These are phyloP conservation scores for Mesitornis unicolor DNA, from an alignment of 2,113 vertebrate species.

Conservation along the genomic window DNA sequence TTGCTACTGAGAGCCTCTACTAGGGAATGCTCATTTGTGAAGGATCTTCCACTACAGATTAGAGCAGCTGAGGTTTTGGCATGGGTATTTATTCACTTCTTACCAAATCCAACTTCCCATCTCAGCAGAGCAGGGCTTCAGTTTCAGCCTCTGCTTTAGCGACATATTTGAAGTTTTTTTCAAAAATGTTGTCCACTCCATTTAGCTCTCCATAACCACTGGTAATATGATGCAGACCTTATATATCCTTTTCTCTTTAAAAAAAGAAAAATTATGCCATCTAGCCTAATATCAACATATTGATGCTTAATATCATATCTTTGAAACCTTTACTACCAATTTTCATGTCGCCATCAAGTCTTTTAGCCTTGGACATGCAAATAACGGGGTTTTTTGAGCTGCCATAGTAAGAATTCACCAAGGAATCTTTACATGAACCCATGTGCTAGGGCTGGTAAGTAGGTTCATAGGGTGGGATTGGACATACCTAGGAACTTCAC, in stretches of 20 bases:
- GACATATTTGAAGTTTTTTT: not conserved
- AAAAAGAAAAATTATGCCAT: not conserved
- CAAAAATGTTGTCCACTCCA: not conserved
- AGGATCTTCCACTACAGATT: not conserved
- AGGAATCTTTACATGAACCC: not conserved
- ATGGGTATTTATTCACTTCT: not conserved
- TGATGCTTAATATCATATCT: not conserved
- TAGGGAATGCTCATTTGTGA: not conserved
- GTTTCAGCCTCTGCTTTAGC: not conserved
- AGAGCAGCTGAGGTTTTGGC: not conserved
- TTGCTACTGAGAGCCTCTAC: not conserved
- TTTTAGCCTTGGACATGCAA: not conserved
- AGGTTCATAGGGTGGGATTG: not conserved
- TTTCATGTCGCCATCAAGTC: not conserved
- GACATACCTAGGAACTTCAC: not conserved
- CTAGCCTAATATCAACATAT: not conserved
- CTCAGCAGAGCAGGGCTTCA: not conserved
- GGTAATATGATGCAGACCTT: not conserved
- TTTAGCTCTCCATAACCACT: not conserved
- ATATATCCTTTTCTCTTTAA: not conserved
- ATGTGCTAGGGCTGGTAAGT: not conserved
- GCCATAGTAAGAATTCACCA: not conserved
- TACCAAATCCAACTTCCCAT: not conserved
- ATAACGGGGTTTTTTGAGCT: accelerated
- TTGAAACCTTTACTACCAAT: not conserved